Evolutionary conservation across 2,113 vertebrate genomes (phyloP).

Genomic region (Chiloscyllium plagiosum): DNA sequence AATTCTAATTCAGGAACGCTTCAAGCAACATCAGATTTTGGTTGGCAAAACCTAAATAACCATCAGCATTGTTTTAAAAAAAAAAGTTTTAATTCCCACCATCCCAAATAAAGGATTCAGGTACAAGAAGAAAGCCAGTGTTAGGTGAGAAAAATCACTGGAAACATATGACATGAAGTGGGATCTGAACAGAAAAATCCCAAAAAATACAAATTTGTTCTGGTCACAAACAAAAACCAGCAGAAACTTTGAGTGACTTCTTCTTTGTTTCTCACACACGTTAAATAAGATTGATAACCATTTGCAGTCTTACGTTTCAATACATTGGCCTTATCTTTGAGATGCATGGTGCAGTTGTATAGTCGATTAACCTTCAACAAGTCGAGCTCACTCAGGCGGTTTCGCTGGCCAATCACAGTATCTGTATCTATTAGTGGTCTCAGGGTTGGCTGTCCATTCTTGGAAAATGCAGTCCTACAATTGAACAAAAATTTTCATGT

Average conservation of each 20-base stretch:
- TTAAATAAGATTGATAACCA: too few species aligned
- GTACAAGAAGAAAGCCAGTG: background rate
- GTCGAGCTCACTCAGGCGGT: slow-evolving; percentile 49
- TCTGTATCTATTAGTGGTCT: slow-evolving; percentile 40
- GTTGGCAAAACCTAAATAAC: background rate
- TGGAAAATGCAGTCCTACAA: slow-evolving; percentile 22
- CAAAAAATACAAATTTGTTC: background rate
- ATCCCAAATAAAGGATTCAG: background rate
- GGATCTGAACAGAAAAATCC: background rate
- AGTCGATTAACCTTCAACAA: slow-evolving; percentile 47
- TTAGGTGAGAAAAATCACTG: background rate
- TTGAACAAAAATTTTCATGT: too few species aligned
- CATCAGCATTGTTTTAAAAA: background rate
- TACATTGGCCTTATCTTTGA: background rate
- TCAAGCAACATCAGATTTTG: background rate
- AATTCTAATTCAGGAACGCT: background rate
- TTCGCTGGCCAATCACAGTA: slow-evolving; percentile 47
- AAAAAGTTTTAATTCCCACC: background rate
- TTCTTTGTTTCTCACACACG: background rate
- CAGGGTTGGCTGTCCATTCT: slow-evolving; percentile 47
- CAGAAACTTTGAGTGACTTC: background rate
- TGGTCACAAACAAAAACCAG: background rate
- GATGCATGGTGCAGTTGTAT: slow-evolving; percentile 45
- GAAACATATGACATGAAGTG: background rate
- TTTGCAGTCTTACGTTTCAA: background rate